These are phyloP conservation scores for Aurelia sp. DNA, from an alignment of 30 jellyfish, hydroid and myxozoan species.

Conservation along the genomic window DNA sequence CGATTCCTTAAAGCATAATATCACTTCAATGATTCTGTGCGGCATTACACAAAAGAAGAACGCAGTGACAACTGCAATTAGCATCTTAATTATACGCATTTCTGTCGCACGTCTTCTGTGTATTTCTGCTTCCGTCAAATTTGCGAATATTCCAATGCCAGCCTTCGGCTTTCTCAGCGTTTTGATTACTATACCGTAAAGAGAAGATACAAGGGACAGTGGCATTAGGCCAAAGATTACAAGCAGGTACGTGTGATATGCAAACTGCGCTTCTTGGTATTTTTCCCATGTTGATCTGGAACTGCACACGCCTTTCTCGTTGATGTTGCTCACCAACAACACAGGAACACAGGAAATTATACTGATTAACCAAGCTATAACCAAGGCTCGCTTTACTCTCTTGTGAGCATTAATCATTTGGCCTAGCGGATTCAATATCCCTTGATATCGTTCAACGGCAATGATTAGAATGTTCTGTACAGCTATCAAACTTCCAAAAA, in stretches of 20 bases:
- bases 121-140: background rate
- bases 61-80: conserved; percentile 3
- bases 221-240: conserved; percentile 9
- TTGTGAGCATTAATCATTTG: background rate
- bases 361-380: conserved; percentile 25
- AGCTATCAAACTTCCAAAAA: conserved; percentile 49
- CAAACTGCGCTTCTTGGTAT: background rate
- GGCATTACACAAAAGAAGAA: conserved; percentile 23
- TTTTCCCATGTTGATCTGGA: background rate
- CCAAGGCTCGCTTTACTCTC: background rate
- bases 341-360: background rate
- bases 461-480: conserved; percentile 27
- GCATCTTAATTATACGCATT: conserved; percentile 21
- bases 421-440: conserved; percentile 21
- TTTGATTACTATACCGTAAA: conserved; percentile 14
- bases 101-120: conserved; percentile 23
- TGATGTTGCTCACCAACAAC: background rate
- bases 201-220: background rate
- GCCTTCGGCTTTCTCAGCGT: conserved; percentile 3
- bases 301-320: background rate
- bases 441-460: conserved; percentile 44
- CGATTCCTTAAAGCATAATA: background rate
- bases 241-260: background rate
- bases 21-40: conserved; percentile 6
- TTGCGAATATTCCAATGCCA: background rate